Evolutionary conservation across 1,140 invertebrate genomes (phyloP), one percentile per base, ranked within the genome.

Genomic region (Paraescarpia echinospica): DNA sequence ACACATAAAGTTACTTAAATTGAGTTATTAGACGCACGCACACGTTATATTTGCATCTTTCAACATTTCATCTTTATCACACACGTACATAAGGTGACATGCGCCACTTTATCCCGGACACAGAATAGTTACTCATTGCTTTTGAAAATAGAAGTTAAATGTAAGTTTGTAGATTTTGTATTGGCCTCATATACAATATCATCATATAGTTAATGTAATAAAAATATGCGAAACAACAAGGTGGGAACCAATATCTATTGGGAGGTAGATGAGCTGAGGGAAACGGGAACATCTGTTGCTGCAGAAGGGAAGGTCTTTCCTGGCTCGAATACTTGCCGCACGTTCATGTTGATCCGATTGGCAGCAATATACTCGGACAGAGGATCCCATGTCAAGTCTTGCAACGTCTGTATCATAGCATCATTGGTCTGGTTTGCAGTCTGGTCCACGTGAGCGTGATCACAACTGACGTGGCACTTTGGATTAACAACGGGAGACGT

Each of bases 261-360:
- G 59, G 59, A 77, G 59, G 59, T 77, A 77, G 59, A 22, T 31
- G 27, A 77, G 22, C 59, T 77, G 22, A 2, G 22, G 59, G 2
- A 2, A 31, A 77, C 59, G 59, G 59, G 27, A 27, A 12, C 59
- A 18, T 77, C 59, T 77, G 59, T 77, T 77, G 9, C 59, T 1
- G 59, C 59, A 1, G 59, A 77, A 12, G 94, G 94, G 91, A 95
- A 95, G 31, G 51, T 93, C 34, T 94, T 91, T 91, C 94, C 94
- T 88, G 91, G 93, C 90, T 93, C 92, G 41, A 95, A 92, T 0
- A 96, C 95, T 92, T 96, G 95, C 92, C 95, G 93, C 5, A 95
- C 93, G 94, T 95, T 96, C 12, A 96, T 92, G 93, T 96, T 96
- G 14, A 96, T 94, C 91, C 95, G 92, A 1, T 94, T 94, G 34